These are phyloP conservation scores for Capitella teleta DNA, from an alignment of 1,140 invertebrate genomes.

Conservation along the genomic window DNA sequence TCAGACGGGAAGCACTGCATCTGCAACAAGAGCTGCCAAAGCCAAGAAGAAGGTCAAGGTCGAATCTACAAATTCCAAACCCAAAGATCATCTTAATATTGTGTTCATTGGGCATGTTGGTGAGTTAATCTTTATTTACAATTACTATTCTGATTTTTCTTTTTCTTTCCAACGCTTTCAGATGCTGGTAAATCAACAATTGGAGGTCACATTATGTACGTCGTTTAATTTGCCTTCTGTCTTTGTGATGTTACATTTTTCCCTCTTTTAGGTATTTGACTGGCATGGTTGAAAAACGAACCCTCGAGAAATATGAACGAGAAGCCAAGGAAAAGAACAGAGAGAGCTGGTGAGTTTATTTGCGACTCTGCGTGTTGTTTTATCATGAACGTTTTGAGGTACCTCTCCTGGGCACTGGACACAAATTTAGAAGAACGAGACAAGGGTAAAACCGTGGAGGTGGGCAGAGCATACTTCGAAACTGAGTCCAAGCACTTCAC, in stretches of 20 bases:
- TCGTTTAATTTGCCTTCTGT: slow-evolving; percentile 1
- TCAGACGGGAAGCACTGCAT: too few species aligned
- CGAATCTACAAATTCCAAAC: slow-evolving; percentile 56
- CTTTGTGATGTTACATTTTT: neutral
- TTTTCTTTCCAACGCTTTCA: slow-evolving; percentile 40
- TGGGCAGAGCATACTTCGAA: slow-evolving; percentile 96
- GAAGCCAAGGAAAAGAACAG: slow-evolving; percentile 98
- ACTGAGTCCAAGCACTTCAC: slow-evolving; percentile 99
- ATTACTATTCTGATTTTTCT: neutral
- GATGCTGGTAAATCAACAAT: slow-evolving; percentile 99
- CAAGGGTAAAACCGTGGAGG: slow-evolving; percentile 96
- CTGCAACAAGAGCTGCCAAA: slow-evolving; percentile 24
- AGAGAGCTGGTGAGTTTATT: slow-evolving; percentile 71
- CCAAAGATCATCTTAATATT: slow-evolving; percentile 98
- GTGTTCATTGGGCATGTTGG: slow-evolving; percentile 99
- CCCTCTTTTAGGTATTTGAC: slow-evolving; percentile 57
- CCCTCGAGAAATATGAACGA: slow-evolving; percentile 96
- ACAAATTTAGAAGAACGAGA: slow-evolving; percentile 84
- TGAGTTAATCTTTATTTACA: slow-evolving; percentile 43
- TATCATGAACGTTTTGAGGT: slow-evolving; percentile 49
- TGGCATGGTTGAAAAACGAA: slow-evolving; percentile 99
- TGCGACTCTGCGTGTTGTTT: neutral
- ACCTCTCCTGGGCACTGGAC: slow-evolving; percentile 97
- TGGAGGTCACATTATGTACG: slow-evolving; percentile 95
- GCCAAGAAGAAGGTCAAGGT: slow-evolving; percentile 66